Evolutionary conservation across 1,140 invertebrate species (phyloP).

Genomic region (Apis laboriosa): DNA sequence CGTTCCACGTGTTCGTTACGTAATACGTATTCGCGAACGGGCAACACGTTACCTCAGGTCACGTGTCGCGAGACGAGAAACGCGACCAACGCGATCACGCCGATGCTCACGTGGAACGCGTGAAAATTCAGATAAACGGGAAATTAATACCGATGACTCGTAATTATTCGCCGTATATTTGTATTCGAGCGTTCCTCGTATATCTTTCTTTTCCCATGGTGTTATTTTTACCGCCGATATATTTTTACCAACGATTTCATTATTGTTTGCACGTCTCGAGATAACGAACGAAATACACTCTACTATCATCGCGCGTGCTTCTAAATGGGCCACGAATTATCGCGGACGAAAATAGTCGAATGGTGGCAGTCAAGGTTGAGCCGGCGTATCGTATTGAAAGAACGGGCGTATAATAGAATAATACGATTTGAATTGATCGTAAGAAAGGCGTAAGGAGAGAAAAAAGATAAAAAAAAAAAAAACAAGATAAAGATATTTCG

Average conservation of each 20-base stretch:
- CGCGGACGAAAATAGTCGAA: neutral
- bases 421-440: neutral
- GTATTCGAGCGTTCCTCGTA: neutral
- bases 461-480: too few relatives aligned
- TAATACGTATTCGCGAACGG: constrained; percentile 49
- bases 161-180: neutral
- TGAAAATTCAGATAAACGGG: constrained; percentile 42
- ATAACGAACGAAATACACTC: neutral
- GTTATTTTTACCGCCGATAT: neutral
- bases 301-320: neutral
- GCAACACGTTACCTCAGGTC: constrained; percentile 55
- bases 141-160: constrained; percentile 16
- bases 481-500: neutral
- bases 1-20: constrained; percentile 45
- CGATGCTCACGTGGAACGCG: constrained; percentile 48
- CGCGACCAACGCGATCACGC: constrained; percentile 3
- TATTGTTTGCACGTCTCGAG: neutral
- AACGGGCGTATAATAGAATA: neutral
- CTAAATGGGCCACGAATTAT: neutral
- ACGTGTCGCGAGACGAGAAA: constrained; percentile 45
- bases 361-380: neutral
- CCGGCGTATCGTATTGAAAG: neutral
- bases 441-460: too few relatives aligned
- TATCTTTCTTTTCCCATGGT: constrained; percentile 5
- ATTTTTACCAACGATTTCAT: neutral